phyloP scores from a whole-genome alignment of 2,888 invertebrate species.

The Eristalis intricaria region DNA sequence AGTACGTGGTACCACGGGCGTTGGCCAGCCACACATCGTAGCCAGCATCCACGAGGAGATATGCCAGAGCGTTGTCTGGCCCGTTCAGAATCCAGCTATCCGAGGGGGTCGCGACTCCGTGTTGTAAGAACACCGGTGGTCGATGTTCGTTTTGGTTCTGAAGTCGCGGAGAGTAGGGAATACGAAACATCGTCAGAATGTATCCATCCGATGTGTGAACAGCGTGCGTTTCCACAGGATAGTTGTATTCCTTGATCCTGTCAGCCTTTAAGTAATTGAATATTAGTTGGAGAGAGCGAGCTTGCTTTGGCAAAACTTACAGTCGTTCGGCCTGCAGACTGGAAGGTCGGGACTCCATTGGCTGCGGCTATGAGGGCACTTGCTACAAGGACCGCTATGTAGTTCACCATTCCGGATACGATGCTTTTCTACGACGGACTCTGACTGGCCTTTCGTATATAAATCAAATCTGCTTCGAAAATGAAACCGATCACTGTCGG shows the following conservation, averaged over 20 bases:
- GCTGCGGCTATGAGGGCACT: not conserved
- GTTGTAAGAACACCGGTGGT: constrained; percentile 87
- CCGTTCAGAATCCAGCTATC: constrained; percentile 88
- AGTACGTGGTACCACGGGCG: constrained; percentile 85
- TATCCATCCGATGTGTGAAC: constrained; percentile 91
- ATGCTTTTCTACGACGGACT: too few species aligned
- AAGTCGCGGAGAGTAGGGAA: constrained; percentile 83
- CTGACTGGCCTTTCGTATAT: too few species aligned
- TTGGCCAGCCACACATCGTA: constrained; percentile 86
- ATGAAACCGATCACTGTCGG: too few species aligned
- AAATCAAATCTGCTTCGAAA: too few species aligned
- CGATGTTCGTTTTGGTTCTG: constrained; percentile 76
- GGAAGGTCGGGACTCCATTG: not conserved
- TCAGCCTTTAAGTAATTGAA: constrained; percentile 68
- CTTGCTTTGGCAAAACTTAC: not conserved
- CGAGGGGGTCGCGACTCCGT: constrained; percentile 87
- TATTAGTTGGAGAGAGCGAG: not conserved
- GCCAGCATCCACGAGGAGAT: constrained; percentile 82
- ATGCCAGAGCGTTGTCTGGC: constrained; percentile 84
- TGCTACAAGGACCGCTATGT: not conserved
- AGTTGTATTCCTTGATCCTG: constrained; percentile 81
- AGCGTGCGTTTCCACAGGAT: constrained; percentile 87
- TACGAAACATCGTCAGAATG: constrained; percentile 90
- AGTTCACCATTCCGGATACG: not conserved
- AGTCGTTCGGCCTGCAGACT: not conserved